These are phyloP conservation scores for Centrocercus urophasianus DNA, from an alignment of 2,113 vertebrate genomes.

Conservation along the genomic window DNA sequence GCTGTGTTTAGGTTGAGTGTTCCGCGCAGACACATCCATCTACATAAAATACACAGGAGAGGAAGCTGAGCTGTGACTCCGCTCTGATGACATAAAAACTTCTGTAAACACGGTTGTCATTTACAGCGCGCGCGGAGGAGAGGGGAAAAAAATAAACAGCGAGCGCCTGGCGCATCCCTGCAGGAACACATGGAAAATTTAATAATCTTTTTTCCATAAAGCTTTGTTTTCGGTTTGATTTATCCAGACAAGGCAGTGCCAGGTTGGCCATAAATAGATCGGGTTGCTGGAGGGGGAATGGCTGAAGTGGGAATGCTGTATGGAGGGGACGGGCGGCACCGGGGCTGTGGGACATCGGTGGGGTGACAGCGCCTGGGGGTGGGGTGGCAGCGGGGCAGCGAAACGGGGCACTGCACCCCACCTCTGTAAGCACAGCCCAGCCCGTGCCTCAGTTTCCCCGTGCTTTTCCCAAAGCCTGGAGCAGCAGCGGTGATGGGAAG, in stretches of 20 bases:
- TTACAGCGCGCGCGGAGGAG: slow-evolving; percentile 57
- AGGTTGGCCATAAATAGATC: slow-evolving; percentile 75
- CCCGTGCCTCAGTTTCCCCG: slow-evolving; percentile 63
- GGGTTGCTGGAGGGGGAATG: slow-evolving; percentile 32
- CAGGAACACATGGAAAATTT: slow-evolving; percentile 75
- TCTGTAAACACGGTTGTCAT: slow-evolving; percentile 83
- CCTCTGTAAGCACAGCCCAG: neutral
- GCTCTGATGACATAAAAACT: slow-evolving; percentile 83
- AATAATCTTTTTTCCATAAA: slow-evolving; percentile 79
- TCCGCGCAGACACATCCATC: slow-evolving; percentile 77
- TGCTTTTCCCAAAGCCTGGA: neutral
- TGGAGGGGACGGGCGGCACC: neutral
- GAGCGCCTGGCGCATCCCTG: slow-evolving; percentile 49
- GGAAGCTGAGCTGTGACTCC: slow-evolving; percentile 79
- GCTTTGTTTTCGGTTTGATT: slow-evolving; percentile 74
- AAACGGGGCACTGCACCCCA: neutral
- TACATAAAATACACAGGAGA: slow-evolving; percentile 79
- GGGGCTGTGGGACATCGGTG: neutral
- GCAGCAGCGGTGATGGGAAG: slow-evolving; percentile 37
- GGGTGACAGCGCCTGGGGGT: neutral
- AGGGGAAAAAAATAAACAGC: slow-evolving; percentile 58
- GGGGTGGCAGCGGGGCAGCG: accelerated
- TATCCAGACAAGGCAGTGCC: slow-evolving; percentile 48
- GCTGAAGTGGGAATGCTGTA: neutral
- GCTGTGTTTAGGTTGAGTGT: slow-evolving; percentile 79